Conservation (phyloP, 2,888 invertebrate species). For the Eupithecia pulchellata region DNA sequence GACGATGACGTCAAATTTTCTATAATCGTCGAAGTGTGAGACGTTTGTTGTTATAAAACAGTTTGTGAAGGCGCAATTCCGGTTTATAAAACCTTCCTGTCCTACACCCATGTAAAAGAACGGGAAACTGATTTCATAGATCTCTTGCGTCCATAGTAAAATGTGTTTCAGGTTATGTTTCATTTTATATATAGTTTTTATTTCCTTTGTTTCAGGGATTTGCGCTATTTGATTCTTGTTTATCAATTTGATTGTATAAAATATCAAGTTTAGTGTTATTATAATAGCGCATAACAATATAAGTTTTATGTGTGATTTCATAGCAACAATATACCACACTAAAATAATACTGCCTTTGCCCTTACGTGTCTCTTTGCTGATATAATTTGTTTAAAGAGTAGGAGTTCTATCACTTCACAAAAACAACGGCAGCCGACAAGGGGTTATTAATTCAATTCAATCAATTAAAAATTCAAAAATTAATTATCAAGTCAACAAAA, state of each 20-base stretch:
- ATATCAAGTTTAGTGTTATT: background rate
- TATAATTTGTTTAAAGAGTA: background rate
- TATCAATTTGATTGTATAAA: background rate
- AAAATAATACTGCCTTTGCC: background rate
- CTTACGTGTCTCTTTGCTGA: background rate
- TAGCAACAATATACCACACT: background rate
- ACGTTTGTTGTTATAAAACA: constrained; percentile 59
- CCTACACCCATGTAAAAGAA: constrained; percentile 64
- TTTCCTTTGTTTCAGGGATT: background rate
- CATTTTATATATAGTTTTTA: background rate
- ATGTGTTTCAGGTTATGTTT: constrained; percentile 58
- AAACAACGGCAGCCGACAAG: background rate
- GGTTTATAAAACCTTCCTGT: constrained; percentile 55
- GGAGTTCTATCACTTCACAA: background rate
- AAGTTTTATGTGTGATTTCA: background rate
- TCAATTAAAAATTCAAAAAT: background rate
- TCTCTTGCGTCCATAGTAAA: constrained; percentile 62
- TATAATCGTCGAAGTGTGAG: constrained; percentile 42
- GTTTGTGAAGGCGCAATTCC: constrained; percentile 60
- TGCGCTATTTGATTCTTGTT: background rate
- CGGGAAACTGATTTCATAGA: constrained; percentile 52
- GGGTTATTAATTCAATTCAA: no score
- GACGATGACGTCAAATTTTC: constrained; percentile 49
- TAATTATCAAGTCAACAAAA: background rate
- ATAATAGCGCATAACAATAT: background rate